Evolutionary conservation across 2,797 vertebrate species (phyloP).

Genomic region (Rhodeus uyekii): DNA sequence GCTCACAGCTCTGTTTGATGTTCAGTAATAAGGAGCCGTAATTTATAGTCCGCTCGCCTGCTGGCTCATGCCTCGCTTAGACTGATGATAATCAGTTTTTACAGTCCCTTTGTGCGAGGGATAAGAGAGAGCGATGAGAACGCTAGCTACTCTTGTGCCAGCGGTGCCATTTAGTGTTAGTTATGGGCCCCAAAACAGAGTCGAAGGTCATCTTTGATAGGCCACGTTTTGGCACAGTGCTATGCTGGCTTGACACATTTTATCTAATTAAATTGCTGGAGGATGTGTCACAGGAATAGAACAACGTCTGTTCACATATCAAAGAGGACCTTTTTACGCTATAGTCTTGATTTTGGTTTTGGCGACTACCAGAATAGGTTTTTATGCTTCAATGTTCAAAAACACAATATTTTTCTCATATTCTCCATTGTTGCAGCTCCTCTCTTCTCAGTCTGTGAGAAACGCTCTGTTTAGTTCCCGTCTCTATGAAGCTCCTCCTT

Average conservation of each 20-base stretch:
- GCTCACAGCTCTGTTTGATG: slow-evolving; percentile 54
- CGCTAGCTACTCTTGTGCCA: slow-evolving; percentile 7
- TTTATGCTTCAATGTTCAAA: background rate
- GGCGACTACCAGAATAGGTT: background rate
- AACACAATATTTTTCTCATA: background rate
- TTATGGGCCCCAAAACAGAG: slow-evolving; percentile 11
- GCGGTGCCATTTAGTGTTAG: slow-evolving; percentile 32
- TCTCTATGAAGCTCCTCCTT: background rate
- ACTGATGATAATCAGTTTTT: slow-evolving; percentile 24
- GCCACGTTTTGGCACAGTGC: slow-evolving; percentile 2
- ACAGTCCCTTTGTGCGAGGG: slow-evolving; percentile 26
- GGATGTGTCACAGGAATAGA: background rate
- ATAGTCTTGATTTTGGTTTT: background rate
- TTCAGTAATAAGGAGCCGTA: slow-evolving; percentile 63
- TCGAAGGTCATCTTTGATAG: slow-evolving; percentile 23
- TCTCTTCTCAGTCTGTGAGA: background rate
- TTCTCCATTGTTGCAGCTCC: background rate
- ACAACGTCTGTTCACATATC: background rate
- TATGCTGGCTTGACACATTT: slow-evolving; percentile 11
- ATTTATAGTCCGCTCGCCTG: slow-evolving; percentile 62
- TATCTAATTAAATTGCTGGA: background rate
- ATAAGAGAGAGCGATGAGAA: slow-evolving; percentile 19
- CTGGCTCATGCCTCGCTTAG: slow-evolving; percentile 36
- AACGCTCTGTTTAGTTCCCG: background rate
- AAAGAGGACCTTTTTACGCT: background rate